A percentile compares a stretch with the other conserved stretches of the same genome.
Evolutionary conservation across 1,140 invertebrate genomes (phyloP).

Genomic region (Nephotettix cincticeps): DNA sequence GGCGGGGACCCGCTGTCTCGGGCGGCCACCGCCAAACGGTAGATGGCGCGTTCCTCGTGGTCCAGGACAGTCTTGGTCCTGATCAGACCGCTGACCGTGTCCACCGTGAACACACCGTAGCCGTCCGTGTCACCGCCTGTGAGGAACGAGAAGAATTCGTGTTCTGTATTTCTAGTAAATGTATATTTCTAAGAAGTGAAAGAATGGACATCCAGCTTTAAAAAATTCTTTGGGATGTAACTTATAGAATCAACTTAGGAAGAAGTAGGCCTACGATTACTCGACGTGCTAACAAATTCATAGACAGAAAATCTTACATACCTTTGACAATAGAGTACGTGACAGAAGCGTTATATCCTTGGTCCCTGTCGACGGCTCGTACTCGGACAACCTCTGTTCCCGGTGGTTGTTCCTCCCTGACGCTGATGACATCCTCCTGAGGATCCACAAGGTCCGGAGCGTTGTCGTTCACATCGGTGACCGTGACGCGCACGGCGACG

Average conservation of each 20-base stretch:
- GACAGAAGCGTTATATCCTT: constrained; percentile 84
- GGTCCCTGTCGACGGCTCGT: constrained; percentile 81
- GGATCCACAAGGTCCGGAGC: constrained; percentile 84
- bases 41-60: constrained; percentile 86
- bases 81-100: constrained; percentile 82
- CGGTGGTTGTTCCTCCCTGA: constrained; percentile 83
- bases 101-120: constrained; percentile 80
- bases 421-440: constrained; percentile 81
- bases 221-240: too few species aligned
- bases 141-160: constrained; percentile 26
- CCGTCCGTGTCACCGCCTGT: constrained; percentile 75
- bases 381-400: constrained; percentile 83
- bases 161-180: too few species aligned
- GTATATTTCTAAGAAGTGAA: too few species aligned
- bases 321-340: constrained; percentile 84
- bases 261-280: too few species aligned
- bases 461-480: constrained; percentile 90
- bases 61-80: constrained; percentile 84
- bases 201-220: too few species aligned
- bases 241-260: too few species aligned
- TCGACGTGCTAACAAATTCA: too few species aligned
- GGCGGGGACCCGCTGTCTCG: constrained; percentile 82
- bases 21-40: constrained; percentile 81
- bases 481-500: constrained; percentile 69
- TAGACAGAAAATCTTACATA: constrained; percentile 39